Evolutionary conservation across 2,888 invertebrate species (phyloP).

Genomic region (Thyatira batis): DNA sequence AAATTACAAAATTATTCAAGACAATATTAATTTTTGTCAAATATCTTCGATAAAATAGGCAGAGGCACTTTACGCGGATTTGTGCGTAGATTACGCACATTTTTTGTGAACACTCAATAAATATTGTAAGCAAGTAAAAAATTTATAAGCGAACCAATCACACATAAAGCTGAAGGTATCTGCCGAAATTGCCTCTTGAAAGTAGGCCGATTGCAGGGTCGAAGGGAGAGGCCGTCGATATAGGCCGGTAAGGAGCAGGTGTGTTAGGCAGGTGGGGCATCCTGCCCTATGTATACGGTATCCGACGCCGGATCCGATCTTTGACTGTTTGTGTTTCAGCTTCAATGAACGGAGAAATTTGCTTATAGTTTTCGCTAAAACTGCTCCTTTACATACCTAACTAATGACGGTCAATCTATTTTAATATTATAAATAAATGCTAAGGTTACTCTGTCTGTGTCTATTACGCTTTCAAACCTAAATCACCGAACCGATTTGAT

Average conservation of each 20-base stretch:
- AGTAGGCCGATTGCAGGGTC: constrained; percentile 21
- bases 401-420: no score
- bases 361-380: not conserved
- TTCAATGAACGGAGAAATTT: constrained; percentile 10
- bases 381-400: no score
- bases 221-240: constrained; percentile 8
- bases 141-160: not conserved
- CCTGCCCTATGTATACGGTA: not conserved
- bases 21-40: no score
- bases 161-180: constrained; percentile 12
- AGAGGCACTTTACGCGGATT: no score
- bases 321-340: constrained; percentile 10
- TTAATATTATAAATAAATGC: no score
- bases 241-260: constrained; percentile 1
- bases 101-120: not conserved
- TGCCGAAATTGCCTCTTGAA: constrained; percentile 24
- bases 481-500: no score
- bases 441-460: no score
- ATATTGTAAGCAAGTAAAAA: not conserved
- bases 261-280: constrained; percentile 10
- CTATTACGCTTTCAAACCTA: no score
- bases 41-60: no score
- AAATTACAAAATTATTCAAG: no score
- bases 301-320: constrained; percentile 4
- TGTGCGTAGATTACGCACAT: not conserved